These are phyloP conservation scores for Neoaliturus tenellus DNA, from an alignment of 2,888 invertebrate species.

Conservation along the genomic window DNA sequence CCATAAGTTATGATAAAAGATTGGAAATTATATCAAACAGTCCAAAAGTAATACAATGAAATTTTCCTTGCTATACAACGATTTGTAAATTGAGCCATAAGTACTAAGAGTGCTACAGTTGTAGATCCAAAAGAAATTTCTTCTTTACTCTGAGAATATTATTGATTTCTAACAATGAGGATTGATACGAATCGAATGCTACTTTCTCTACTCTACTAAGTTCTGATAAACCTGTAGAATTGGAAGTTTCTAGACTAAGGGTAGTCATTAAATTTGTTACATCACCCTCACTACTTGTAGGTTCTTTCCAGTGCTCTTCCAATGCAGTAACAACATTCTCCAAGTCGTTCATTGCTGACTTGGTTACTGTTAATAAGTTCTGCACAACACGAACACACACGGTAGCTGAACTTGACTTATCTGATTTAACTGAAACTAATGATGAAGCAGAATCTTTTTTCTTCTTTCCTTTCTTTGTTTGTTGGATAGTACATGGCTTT, in stretches of 20 bases:
- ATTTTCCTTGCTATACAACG: not conserved
- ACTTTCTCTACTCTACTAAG: not conserved
- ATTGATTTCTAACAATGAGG: slow-evolving; percentile 17
- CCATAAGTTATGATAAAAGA: no score
- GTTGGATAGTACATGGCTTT: slow-evolving; percentile 71
- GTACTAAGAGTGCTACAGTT: not conserved
- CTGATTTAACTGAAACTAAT: not conserved
- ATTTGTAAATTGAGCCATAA: not conserved
- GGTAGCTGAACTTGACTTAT: not conserved
- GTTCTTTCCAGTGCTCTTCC: slow-evolving; percentile 16
- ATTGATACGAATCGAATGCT: slow-evolving; percentile 19
- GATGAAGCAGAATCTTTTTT: slow-evolving; percentile 69
- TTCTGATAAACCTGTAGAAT: slow-evolving; percentile 21
- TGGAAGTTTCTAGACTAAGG: not conserved
- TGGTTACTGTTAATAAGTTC: not conserved
- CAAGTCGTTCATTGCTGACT: not conserved
- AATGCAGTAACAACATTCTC: not conserved
- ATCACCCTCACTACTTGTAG: not conserved
- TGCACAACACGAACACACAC: not conserved
- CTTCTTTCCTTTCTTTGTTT: slow-evolving; percentile 77
- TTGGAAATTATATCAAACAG: no score
- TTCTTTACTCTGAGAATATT: slow-evolving; percentile 6
- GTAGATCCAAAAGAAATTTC: slow-evolving; percentile 24
- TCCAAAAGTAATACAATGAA: no score
- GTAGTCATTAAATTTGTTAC: slow-evolving; percentile 1